Conservation (phyloP, 2,888 invertebrate species). For the Amblyteles armatorius region DNA sequence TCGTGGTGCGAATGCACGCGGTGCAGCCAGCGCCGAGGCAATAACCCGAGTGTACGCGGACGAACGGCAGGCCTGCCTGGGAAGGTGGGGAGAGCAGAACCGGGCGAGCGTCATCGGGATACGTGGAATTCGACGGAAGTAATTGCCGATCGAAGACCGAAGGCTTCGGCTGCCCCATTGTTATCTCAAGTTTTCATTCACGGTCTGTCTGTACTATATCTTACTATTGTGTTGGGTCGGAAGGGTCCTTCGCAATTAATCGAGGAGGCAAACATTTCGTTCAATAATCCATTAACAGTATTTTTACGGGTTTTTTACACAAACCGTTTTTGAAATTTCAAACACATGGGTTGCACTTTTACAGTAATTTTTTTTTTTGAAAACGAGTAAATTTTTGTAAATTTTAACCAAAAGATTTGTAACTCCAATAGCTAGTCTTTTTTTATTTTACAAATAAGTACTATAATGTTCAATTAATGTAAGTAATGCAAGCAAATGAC, state of each 20-base stretch:
- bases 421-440: too few relatives aligned
- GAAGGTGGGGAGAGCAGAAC: neutral
- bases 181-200: slow-evolving; percentile 20
- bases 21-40: slow-evolving; percentile 31
- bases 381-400: too few relatives aligned
- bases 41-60: slow-evolving; percentile 42
- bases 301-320: too few relatives aligned
- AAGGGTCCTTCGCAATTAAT: neutral
- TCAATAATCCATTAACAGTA: too few relatives aligned
- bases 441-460: too few relatives aligned
- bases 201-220: neutral
- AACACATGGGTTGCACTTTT: too few relatives aligned
- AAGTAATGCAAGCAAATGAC: too few relatives aligned
- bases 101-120: slow-evolving; percentile 15
- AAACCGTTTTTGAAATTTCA: too few relatives aligned
- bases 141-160: slow-evolving; percentile 16
- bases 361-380: too few relatives aligned
- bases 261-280: neutral
- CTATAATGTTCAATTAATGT: too few relatives aligned
- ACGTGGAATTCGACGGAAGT: slow-evolving; percentile 21
- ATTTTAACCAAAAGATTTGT: too few relatives aligned
- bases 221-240: neutral
- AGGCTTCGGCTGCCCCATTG: neutral
- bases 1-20: slow-evolving; percentile 38
- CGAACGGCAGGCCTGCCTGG: neutral